Evolutionary conservation across 2,797 vertebrate genomes (phyloP).

Genomic region (Onychomys torridus): DNA sequence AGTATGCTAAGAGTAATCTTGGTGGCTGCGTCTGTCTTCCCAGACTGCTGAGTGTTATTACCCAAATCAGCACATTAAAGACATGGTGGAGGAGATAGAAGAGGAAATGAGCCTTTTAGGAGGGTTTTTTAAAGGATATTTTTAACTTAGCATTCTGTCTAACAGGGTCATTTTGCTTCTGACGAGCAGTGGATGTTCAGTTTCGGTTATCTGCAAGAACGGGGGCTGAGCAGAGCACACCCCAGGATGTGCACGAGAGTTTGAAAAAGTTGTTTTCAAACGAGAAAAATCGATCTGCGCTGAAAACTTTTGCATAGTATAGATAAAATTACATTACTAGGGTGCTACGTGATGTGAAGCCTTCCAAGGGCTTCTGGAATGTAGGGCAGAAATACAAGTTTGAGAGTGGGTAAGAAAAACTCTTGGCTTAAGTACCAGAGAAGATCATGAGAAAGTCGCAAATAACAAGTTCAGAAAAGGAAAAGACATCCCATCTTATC

Average conservation of each 20-base stretch:
- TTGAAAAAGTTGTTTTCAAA: constrained; percentile 68
- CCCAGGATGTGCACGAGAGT: constrained; percentile 62
- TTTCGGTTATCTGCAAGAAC: constrained; percentile 49
- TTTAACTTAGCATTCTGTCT: constrained; percentile 43
- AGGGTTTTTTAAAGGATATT: constrained; percentile 51
- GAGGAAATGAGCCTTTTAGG: constrained; percentile 68
- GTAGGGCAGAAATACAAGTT: constrained; percentile 69
- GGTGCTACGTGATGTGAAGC: constrained; percentile 67
- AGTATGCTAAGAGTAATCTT: constrained; percentile 42
- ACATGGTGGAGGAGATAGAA: constrained; percentile 45
- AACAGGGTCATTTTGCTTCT: constrained; percentile 44
- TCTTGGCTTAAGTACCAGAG: constrained; percentile 52
- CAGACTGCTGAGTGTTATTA: constrained; percentile 58
- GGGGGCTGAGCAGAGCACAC: constrained; percentile 6
- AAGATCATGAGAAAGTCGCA: constrained; percentile 51
- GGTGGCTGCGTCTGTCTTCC: constrained; percentile 60
- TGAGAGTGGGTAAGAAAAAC: constrained; percentile 57
- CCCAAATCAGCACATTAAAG: constrained; percentile 65
- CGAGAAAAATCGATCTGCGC: constrained; percentile 71
- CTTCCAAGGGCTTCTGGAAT: constrained; percentile 75
- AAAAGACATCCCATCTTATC: constrained; percentile 66
- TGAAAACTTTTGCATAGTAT: constrained; percentile 63
- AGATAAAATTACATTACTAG: constrained; percentile 66
- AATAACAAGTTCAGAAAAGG: constrained; percentile 34
- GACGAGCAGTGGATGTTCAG: constrained; percentile 44